A percentile compares a stretch with the other conserved stretches of the same genome.
phyloP scores from a whole-genome alignment of 1,140 invertebrate species.

The Globodera ellingtonae region DNA sequence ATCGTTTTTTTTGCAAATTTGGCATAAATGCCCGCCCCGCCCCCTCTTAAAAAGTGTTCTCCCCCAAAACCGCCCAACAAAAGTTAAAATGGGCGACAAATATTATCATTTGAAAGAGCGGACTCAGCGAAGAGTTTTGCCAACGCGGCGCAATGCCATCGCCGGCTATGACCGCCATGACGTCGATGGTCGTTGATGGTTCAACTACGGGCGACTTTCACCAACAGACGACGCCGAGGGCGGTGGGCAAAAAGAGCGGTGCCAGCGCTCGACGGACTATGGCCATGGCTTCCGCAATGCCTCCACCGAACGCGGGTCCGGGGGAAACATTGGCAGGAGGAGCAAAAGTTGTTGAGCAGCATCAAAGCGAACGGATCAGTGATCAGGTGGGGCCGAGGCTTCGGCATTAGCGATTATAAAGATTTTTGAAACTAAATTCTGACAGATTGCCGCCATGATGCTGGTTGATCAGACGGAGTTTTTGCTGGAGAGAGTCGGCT shows the following conservation, averaged over 20 bases:
- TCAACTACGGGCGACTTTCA: neutral
- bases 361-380: constrained; percentile 7
- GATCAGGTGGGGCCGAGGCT: neutral
- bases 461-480: constrained; percentile 2
- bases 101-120: neutral
- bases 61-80: no score
- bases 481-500: constrained; percentile 26
- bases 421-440: constrained; percentile 6
- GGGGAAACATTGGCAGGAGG: constrained; percentile 6
- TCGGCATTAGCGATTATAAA: neutral
- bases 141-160: neutral
- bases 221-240: neutral
- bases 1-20: no score
- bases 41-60: no score
- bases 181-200: no score
- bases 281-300: neutral
- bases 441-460: constrained; percentile 18
- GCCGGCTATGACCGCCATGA: neutral
- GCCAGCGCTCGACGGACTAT: neutral
- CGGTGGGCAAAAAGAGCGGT: constrained; percentile 14
- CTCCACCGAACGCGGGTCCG: neutral
- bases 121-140: neutral
- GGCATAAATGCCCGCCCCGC: no score
- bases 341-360: constrained; percentile 11
- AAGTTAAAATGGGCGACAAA: no score